phyloP scores from a whole-genome alignment of 2,888 invertebrate species.

The Acrocera orbiculus region DNA sequence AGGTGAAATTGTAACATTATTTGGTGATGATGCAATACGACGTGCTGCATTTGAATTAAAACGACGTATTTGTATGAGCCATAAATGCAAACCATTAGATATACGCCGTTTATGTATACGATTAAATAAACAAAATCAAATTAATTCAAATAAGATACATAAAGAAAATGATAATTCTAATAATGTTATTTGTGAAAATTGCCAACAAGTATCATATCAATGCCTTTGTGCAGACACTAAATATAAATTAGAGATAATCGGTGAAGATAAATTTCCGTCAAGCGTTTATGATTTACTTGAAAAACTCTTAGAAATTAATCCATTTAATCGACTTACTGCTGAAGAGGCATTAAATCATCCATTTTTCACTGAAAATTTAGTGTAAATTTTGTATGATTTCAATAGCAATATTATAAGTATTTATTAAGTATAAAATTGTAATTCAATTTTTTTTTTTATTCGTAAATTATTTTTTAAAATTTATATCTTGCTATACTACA shows the following conservation, averaged over 20 bases:
- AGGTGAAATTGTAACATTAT: constrained; percentile 63
- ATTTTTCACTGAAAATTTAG: constrained; percentile 37
- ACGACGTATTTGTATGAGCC: constrained; percentile 36
- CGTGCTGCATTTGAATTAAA: constrained; percentile 47
- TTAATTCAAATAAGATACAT: not conserved
- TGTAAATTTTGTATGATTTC: too few relatives aligned
- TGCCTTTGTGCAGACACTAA: constrained; percentile 28
- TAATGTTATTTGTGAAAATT: constrained; percentile 24
- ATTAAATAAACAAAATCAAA: constrained; percentile 16
- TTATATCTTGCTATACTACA: too few relatives aligned
- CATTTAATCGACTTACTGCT: constrained; percentile 54
- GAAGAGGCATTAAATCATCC: constrained; percentile 56
- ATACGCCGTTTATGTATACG: constrained; percentile 31
- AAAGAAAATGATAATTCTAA: not conserved
- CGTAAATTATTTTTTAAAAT: too few relatives aligned
- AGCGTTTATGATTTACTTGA: constrained; percentile 55
- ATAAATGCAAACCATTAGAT: constrained; percentile 34
- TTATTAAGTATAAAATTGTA: too few relatives aligned
- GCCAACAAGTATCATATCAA: constrained; percentile 27
- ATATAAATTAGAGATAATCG: constrained; percentile 20
- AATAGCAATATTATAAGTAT: too few relatives aligned
- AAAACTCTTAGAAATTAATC: constrained; percentile 59
- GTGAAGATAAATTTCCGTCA: constrained; percentile 39
- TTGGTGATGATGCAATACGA: constrained; percentile 53
- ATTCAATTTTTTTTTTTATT: too few relatives aligned